Conservation (phyloP, 2,797 vertebrate species). For the Poecilia gillii region DNA sequence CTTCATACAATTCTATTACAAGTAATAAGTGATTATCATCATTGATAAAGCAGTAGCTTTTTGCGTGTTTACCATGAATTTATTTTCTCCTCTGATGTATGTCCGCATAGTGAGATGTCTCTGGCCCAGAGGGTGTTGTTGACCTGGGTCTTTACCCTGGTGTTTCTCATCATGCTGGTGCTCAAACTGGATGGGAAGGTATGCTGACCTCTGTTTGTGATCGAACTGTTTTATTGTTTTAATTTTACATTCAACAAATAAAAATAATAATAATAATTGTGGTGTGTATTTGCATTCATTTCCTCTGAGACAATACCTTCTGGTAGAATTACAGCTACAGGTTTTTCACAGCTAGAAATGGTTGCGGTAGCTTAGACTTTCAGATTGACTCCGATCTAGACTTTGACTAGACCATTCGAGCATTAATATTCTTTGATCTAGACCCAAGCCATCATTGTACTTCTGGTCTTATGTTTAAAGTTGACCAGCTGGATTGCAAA, state of each 20-base stretch:
- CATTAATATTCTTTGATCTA: background rate
- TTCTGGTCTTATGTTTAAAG: background rate
- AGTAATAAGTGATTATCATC: background rate
- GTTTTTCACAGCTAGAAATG: background rate
- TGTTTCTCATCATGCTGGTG: slow-evolving; percentile 95
- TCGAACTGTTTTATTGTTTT: background rate
- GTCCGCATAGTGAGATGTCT: slow-evolving; percentile 89
- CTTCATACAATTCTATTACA: too few relatives aligned
- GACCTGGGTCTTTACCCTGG: slow-evolving; percentile 94
- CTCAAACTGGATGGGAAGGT: slow-evolving; percentile 94
- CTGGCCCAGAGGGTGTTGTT: slow-evolving; percentile 95
- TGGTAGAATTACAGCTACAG: background rate
- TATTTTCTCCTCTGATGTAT: slow-evolving; percentile 13
- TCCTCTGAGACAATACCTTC: background rate
- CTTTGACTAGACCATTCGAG: slow-evolving; percentile 4
- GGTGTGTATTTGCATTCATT: background rate
- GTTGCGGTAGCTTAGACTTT: background rate
- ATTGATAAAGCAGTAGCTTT: background rate
- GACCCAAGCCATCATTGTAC: background rate
- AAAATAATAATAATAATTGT: background rate
- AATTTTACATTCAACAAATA: background rate
- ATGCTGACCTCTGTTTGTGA: background rate
- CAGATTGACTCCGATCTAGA: background rate
- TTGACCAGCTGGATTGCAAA: background rate
- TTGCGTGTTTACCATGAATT: background rate